phyloP scores from a whole-genome alignment of 2,888 invertebrate genomes.

The Syrista parreyssii region DNA sequence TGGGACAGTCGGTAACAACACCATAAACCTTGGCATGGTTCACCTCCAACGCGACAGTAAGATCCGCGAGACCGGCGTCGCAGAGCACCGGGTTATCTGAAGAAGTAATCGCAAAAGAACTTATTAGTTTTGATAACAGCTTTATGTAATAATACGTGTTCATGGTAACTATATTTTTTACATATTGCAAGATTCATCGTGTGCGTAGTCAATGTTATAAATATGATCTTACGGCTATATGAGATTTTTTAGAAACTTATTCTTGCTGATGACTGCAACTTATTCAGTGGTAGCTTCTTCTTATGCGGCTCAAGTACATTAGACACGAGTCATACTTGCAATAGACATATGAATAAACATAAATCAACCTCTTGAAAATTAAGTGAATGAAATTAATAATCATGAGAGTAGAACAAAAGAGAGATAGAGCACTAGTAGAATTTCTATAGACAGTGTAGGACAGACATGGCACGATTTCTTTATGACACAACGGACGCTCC shows the following conservation, averaged over 20 bases:
- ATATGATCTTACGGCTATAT: neutral
- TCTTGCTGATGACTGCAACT: neutral
- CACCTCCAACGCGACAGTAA: constrained; percentile 76
- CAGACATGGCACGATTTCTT: neutral
- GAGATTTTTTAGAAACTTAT: neutral
- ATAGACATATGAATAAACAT: neutral
- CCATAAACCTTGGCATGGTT: constrained; percentile 81
- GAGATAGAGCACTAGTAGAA: too few relatives aligned
- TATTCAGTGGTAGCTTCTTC: neutral
- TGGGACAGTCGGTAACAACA: constrained; percentile 68
- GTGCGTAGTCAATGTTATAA: neutral
- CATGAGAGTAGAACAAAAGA: neutral
- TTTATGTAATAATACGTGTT: neutral
- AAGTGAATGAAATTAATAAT: neutral
- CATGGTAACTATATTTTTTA: neutral
- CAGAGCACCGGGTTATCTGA: constrained; percentile 86
- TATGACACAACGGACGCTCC: neutral
- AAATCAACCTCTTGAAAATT: neutral
- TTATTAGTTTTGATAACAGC: neutral
- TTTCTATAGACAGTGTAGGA: neutral
- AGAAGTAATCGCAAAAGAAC: neutral
- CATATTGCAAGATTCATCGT: neutral
- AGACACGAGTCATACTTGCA: neutral
- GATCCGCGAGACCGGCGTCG: constrained; percentile 77
- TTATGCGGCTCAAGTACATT: neutral